A percentile compares a stretch with the other conserved stretches of the same genome.
Conservation (phyloP, 2,888 invertebrate species). For the Drosophila hamatofila region DNA sequence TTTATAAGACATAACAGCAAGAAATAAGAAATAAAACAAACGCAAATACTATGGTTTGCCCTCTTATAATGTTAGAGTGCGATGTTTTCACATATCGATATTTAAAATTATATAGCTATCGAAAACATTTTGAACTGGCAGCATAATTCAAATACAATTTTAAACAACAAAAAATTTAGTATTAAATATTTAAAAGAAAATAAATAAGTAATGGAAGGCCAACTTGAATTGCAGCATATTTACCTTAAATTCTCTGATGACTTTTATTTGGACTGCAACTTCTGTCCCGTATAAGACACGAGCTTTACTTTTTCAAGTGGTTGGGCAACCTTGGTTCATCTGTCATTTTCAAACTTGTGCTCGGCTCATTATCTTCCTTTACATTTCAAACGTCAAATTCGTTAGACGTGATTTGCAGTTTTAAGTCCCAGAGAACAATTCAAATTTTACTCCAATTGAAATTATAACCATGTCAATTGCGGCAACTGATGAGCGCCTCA, state of each 20-base stretch:
- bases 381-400: constrained; percentile 32
- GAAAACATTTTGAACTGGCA: background rate
- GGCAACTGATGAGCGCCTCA: constrained; percentile 86
- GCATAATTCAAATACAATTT: background rate
- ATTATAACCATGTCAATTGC: constrained; percentile 30
- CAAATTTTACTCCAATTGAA: constrained; percentile 23
- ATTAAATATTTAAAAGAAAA: too few species aligned
- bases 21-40: background rate
- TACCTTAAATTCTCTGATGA: background rate
- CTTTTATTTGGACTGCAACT: background rate
- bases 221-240: background rate
- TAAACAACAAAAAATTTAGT: background rate
- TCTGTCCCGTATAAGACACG: background rate
- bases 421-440: constrained; percentile 10
- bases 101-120: background rate
- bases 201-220: too few species aligned
- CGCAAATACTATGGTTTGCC: background rate
- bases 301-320: background rate
- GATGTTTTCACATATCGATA: constrained; percentile 7
- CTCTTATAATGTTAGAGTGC: background rate
- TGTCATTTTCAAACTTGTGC: constrained; percentile 19
- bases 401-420: constrained; percentile 55
- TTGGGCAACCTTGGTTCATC: constrained; percentile 19
- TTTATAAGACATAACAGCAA: too few species aligned
- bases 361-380: background rate